Evolutionary conservation across 2,113 vertebrate genomes (phyloP).

Genomic region (Festucalex cinctus): DNA sequence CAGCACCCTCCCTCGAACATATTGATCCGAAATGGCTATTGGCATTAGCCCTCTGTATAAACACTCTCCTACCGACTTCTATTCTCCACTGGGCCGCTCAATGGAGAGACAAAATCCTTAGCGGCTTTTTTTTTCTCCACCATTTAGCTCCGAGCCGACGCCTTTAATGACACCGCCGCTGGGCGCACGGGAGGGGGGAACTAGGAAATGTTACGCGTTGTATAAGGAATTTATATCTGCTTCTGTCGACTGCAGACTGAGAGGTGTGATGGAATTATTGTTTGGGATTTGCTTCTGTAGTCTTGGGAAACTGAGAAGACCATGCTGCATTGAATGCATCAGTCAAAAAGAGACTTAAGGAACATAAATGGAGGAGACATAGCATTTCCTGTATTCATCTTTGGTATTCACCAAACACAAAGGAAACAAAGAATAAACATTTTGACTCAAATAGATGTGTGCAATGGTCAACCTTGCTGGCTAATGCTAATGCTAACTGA

Average conservation of each 20-base stretch:
- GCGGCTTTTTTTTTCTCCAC: slow-evolving; percentile 39
- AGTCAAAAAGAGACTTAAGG: neutral
- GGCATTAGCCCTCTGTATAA: slow-evolving; percentile 70
- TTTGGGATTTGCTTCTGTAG: neutral
- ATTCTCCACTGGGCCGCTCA: slow-evolving; percentile 64
- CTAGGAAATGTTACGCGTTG: slow-evolving; percentile 55
- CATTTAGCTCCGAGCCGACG: slow-evolving; percentile 16
- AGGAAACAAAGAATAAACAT: no score
- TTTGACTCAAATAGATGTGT: neutral
- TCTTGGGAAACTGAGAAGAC: neutral
- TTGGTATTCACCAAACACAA: no score
- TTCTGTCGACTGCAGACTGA: neutral
- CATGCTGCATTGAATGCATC: neutral
- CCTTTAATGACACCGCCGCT: slow-evolving; percentile 38
- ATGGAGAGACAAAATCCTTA: slow-evolving; percentile 67
- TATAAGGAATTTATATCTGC: neutral
- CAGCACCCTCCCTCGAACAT: slow-evolving; percentile 62
- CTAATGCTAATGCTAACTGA: neutral
- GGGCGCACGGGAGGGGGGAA: slow-evolving; percentile 14
- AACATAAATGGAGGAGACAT: neutral
- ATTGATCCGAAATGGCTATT: slow-evolving; percentile 71
- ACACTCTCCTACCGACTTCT: slow-evolving; percentile 61
- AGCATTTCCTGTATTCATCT: no score
- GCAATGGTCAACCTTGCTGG: neutral
- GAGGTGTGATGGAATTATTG: neutral